phyloP scores from a whole-genome alignment of 2,113 vertebrate species.

The Cyprinodon tularosa region DNA sequence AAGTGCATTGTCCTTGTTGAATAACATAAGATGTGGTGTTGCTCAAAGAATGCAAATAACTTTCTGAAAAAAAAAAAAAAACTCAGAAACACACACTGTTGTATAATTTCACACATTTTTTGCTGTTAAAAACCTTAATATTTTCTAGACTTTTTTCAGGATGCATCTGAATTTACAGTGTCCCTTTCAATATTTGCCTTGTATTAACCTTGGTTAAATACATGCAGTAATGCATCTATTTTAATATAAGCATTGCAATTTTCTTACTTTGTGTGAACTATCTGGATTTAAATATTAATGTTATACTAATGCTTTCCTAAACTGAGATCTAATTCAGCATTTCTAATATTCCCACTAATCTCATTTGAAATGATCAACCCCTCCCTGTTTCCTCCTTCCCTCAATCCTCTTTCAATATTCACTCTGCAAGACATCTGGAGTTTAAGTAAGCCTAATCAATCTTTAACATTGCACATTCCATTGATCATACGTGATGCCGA shows the following conservation, averaged over 20 bases:
- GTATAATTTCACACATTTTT: too few species aligned
- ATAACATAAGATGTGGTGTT: too few species aligned
- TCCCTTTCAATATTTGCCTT: not conserved
- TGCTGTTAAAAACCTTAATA: too few species aligned
- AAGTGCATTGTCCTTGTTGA: too few species aligned
- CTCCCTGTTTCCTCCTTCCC: not conserved
- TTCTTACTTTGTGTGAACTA: not conserved
- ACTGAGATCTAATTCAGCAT: constrained; percentile 3
- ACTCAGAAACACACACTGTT: too few species aligned
- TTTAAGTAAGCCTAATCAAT: constrained; percentile 32
- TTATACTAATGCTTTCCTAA: constrained; percentile 9
- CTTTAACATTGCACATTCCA: constrained; percentile 32
- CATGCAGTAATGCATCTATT: not conserved
- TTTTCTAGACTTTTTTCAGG: too few species aligned
- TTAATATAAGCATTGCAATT: not conserved
- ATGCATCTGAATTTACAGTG: too few species aligned
- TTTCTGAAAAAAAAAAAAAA: too few species aligned
- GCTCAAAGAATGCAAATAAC: too few species aligned
- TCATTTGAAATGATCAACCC: constrained; percentile 8
- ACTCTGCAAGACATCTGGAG: constrained; percentile 3
- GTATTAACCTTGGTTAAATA: not conserved
- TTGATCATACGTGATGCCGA: constrained; percentile 17
- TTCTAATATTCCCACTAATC: not conserved
- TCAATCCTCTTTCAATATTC: constrained; percentile 12
- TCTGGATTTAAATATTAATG: not conserved